Percentiles rank a stretch among this genome's conserved stretches.
These are phyloP conservation scores for Sarcophaga peregrina DNA, from an alignment of 1,140 invertebrate genomes.

Conservation along the genomic window DNA sequence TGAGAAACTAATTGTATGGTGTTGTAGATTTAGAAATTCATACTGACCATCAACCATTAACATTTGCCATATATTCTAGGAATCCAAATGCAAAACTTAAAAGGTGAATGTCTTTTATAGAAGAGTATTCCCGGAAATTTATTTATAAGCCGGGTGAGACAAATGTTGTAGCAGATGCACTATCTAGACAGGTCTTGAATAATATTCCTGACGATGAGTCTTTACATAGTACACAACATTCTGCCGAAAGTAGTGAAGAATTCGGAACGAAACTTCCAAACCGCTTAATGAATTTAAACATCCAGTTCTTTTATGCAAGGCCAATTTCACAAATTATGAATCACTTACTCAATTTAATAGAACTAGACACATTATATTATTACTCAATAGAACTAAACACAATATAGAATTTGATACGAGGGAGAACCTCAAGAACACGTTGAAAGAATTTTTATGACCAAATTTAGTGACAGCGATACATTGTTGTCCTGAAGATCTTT, in stretches of 20 bases:
- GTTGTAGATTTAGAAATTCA: slow-evolving; percentile 49
- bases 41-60: slow-evolving; percentile 63
- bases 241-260: too few species aligned
- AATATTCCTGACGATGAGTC: too few species aligned
- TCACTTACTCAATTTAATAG: slow-evolving; percentile 20
- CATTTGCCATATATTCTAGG: slow-evolving; percentile 62
- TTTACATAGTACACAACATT: too few species aligned
- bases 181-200: slow-evolving; percentile 27
- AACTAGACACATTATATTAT: too few species aligned
- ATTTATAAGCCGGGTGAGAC: slow-evolving; percentile 49
- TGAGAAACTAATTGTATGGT: slow-evolving; percentile 56
- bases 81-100: slow-evolving; percentile 59
- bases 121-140: slow-evolving; percentile 61
- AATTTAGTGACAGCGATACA: slow-evolving; percentile 24
- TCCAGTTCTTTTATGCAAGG: slow-evolving; percentile 29
- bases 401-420: not conserved
- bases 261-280: not conserved
- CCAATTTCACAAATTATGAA: slow-evolving; percentile 16
- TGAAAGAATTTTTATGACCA: slow-evolving; percentile 19
- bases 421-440: not conserved
- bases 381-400: too few species aligned
- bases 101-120: slow-evolving; percentile 57
- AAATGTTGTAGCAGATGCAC: slow-evolving; percentile 34
- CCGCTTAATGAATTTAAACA: slow-evolving; percentile 34
- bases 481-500: slow-evolving; percentile 35